Conservation (phyloP, 2,797 vertebrate species). For the Hybognathus amarus region DNA sequence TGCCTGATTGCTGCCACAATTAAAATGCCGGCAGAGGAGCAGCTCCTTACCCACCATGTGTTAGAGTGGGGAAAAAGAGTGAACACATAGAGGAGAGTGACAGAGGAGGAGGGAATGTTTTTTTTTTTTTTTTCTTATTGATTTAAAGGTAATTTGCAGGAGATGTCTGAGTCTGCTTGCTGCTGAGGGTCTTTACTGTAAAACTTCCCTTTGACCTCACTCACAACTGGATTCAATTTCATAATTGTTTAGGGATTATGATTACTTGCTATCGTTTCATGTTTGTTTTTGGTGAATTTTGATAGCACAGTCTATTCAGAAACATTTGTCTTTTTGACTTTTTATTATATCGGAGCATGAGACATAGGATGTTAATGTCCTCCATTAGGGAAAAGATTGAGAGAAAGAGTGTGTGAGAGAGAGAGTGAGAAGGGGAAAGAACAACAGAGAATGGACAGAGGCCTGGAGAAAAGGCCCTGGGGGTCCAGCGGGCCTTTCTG, state of each 20-base stretch:
- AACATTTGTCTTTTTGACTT: constrained; percentile 1
- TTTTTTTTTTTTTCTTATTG: constrained; percentile 49
- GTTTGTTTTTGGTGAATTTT: neutral
- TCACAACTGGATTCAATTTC: neutral
- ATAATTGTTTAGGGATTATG: too few species aligned
- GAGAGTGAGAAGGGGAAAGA: neutral
- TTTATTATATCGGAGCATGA: constrained; percentile 21
- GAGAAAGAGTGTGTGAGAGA: constrained; percentile 15
- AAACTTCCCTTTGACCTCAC: constrained; percentile 26
- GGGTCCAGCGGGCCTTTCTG: constrained; percentile 34
- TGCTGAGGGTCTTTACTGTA: constrained; percentile 24
- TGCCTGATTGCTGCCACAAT: constrained; percentile 79
- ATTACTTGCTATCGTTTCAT: neutral
- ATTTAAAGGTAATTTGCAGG: constrained; percentile 59
- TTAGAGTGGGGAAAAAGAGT: constrained; percentile 65
- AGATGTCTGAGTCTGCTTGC: constrained; percentile 43
- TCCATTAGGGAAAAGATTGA: constrained; percentile 46
- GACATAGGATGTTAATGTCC: constrained; percentile 24
- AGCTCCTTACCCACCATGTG: constrained; percentile 66
- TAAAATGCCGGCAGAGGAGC: constrained; percentile 68
- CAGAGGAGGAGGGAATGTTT: constrained; percentile 61
- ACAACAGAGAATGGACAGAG: constrained; percentile 20
- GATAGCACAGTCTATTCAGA: neutral
- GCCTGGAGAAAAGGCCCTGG: constrained; percentile 22
- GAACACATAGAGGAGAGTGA: constrained; percentile 21